A percentile compares a stretch with the other conserved stretches of the same genome.
Conservation (phyloP, 2,113 vertebrate genomes). For the Alaudala cheleensis region DNA sequence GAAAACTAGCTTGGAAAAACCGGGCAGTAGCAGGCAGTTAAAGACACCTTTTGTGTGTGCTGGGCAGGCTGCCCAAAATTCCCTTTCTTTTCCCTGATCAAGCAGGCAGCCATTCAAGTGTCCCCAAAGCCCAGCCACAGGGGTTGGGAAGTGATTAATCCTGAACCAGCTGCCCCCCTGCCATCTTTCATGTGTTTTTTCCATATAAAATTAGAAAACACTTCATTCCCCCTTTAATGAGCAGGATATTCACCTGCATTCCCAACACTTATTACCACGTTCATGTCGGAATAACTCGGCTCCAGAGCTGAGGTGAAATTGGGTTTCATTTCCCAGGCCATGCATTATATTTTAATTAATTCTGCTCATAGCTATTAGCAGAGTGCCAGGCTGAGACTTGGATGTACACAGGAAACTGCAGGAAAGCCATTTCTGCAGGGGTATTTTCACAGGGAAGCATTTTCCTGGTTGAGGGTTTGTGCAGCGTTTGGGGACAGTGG, state of each 20-base stretch:
- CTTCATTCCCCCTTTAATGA: conserved; percentile 30
- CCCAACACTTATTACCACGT: not conserved
- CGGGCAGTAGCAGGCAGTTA: not conserved
- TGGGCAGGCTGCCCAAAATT: conserved; percentile 22
- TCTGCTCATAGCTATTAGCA: conserved; percentile 1
- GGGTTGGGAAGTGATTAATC: conserved; percentile 26
- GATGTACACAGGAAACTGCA: not conserved
- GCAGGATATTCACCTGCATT: conserved; percentile 26
- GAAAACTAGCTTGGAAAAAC: not conserved
- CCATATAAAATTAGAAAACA: conserved; percentile 39
- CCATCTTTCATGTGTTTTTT: not conserved
- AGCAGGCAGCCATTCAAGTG: not conserved
- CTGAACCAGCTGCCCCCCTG: not conserved
- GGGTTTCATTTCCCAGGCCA: not conserved
- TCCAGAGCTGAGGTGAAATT: not conserved
- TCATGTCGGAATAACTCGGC: not conserved
- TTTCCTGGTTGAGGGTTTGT: not conserved
- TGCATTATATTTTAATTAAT: conserved; percentile 33
- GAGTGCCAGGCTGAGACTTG: not conserved
- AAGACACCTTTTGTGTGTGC: conserved; percentile 24
- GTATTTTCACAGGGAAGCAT: not conserved
- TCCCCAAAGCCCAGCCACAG: not conserved
- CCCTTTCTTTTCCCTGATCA: not conserved
- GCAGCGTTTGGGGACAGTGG: not conserved
- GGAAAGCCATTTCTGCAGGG: not conserved